Evolutionary conservation across 2,888 invertebrate genomes (phyloP), one percentile per base, ranked within the genome.

Genomic region (Gerosis bhagava): DNA sequence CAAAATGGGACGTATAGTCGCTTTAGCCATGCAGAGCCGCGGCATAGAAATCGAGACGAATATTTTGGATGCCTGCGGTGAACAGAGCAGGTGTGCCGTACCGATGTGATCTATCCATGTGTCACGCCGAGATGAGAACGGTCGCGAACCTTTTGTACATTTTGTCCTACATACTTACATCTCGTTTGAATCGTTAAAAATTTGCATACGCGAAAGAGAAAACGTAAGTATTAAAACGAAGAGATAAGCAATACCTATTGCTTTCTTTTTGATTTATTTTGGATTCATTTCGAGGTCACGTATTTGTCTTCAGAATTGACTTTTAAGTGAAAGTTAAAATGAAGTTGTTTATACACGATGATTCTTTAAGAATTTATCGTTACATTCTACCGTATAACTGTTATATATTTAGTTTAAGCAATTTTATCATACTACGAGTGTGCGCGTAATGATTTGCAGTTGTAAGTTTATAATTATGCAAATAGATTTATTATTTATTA

Each of bases 241-340:
- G n/a, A n/a, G n/a, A n/a, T n/a, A n/a, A n/a, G n/a, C n/a, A n/a
- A n/a, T n/a, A n/a, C n/a, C n/a, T n/a, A n/a, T n/a, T n/a, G n/a
- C n/a, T n/a, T n/a, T n/a, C 74, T 65, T 69, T 70, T 73, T 75
- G 73, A 75, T 75, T 78, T 75, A 71, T n/a, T 77, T 73, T 74
- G 72, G 77, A 78, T 78, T 82, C 77, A 73, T 81, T 77, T 74
- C 57, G 68, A 67, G 67, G 70, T 73, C 70, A 67, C 65, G 60
- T 72, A 67, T 76, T 75, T 75, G 67, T 73, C 65, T 75, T 68
- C 65, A 67, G 67, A 74, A 74, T 67, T 67, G 60, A 56, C 59
- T 65, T 62, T 60, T 41, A 57, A 81, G 83, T 80, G 84, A 83
- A 86, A 86, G 86, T 82, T 67, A 55, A 57, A 66, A 67, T 57